phyloP scores from a whole-genome alignment of 2,797 vertebrate species.

The Ptychobarbus kaznakovi region DNA sequence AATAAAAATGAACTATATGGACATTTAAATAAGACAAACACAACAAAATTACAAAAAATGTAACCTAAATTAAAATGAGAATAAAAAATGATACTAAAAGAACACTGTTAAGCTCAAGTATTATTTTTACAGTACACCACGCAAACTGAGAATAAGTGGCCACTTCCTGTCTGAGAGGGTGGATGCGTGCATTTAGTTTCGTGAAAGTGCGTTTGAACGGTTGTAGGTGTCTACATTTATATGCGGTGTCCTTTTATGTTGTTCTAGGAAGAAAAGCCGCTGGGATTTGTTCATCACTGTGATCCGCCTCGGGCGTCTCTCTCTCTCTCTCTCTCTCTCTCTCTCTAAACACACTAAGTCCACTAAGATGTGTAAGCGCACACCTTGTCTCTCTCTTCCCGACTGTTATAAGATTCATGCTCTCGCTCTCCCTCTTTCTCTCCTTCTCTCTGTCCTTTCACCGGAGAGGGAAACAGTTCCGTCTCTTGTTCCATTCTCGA shows the following conservation, averaged over 20 bases:
- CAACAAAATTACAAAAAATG: background rate
- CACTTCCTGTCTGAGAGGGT: constrained; percentile 23
- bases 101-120: background rate
- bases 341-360: constrained; percentile 48
- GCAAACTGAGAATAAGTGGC: background rate
- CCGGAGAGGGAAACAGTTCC: constrained; percentile 46
- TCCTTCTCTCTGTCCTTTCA: constrained; percentile 45
- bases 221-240: constrained; percentile 48
- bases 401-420: constrained; percentile 61
- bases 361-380: constrained; percentile 60
- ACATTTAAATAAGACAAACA: background rate
- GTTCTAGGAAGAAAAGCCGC: constrained; percentile 42
- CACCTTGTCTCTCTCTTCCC: constrained; percentile 53
- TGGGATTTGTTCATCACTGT: constrained; percentile 47
- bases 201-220: constrained; percentile 14
- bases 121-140: background rate
- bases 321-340: constrained; percentile 8
- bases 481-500: constrained; percentile 54
- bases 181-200: constrained; percentile 8
- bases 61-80: background rate
- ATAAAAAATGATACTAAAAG: background rate
- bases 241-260: constrained; percentile 46
- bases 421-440: constrained; percentile 35
- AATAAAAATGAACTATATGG: background rate
- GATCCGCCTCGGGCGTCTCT: constrained; percentile 47